Conservation (phyloP, 1,140 invertebrate genomes). For the Cyclargus thomasi region DNA sequence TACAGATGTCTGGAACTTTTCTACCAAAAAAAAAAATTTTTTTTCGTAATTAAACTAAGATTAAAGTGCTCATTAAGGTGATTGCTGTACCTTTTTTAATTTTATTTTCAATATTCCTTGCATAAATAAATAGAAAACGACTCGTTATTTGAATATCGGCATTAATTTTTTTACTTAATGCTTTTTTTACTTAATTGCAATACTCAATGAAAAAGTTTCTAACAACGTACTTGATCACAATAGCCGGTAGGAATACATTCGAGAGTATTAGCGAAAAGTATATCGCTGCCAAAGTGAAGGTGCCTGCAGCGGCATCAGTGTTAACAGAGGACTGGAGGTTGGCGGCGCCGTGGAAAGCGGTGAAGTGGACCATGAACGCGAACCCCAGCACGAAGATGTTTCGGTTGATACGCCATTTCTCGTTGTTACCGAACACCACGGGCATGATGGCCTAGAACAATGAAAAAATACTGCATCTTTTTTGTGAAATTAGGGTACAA, state of each 20-base stretch:
- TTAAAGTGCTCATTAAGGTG: no score
- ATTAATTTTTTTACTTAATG: neutral
- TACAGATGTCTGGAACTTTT: neutral
- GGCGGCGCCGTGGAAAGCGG: slow-evolving; percentile 87
- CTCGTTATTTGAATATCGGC: no score
- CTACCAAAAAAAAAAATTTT: neutral
- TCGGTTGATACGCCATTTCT: slow-evolving; percentile 80
- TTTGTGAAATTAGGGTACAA: no score
- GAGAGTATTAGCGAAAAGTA: slow-evolving; percentile 89
- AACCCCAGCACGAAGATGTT: slow-evolving; percentile 84
- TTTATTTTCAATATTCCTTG: no score
- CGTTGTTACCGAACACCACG: slow-evolving; percentile 64
- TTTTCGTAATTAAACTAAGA: no score
- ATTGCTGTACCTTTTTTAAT: no score
- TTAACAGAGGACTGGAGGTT: slow-evolving; percentile 87
- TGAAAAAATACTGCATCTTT: neutral
- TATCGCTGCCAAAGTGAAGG: slow-evolving; percentile 82
- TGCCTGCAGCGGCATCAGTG: slow-evolving; percentile 80
- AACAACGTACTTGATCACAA: slow-evolving; percentile 81
- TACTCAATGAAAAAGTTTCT: no score
- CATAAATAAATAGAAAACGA: no score
- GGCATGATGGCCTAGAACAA: slow-evolving; percentile 32
- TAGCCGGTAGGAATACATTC: slow-evolving; percentile 86
- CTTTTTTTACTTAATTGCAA: no score
- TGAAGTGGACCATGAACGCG: slow-evolving; percentile 89